Evolutionary conservation across 1,140 invertebrate genomes (phyloP), one percentile per base, ranked within the genome.

Genomic region (Drosophila ercepeae): DNA sequence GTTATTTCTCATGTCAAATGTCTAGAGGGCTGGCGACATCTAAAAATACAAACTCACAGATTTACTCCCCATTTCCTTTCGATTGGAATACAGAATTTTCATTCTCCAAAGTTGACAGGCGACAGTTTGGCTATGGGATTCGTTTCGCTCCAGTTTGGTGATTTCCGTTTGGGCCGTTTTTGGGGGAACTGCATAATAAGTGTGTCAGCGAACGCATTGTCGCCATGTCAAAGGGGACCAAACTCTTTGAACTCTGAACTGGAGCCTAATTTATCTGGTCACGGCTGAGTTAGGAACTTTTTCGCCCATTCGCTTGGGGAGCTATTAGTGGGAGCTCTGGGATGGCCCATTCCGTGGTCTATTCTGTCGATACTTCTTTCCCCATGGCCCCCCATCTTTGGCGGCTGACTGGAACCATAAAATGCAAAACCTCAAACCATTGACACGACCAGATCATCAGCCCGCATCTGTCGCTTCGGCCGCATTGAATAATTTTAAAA

Each of bases 111-210:
- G 61, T 61, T 86, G 81, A 81, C 82, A 67, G 76, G 58, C 82
- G 76, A 81, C 82, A 86, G 63, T 86, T 79, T 73, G 72, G 65
- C 67, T 68, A 55, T 59, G 76, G 78, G 63, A 64, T 86, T 86
- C 49, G 82, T 74, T 45, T 39, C 58, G 82, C 82, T 86, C 82
- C 74, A 86, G 60, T 57, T 84, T 75, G 29, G 63, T 41, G 71
- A 58, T 77, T 83, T 44, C 50, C 57, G 52, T 23, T 53, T 53
- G 58, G 53, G 46, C 44, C 18, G 49, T 21, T 41, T 36, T 51
- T 55, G 50, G 44, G 63, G 57, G 39, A 53, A 50, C 58, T 72
- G 65, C 55, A 54, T 79, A 64, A 79, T 57, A 78, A 75, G 77
- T 79, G 77, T 79, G 77, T 79, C 75, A 79, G 41, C 61, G 36